Base-by-base conservation (phyloP, 2,888 invertebrate genomes). In the Scelioninae gen. 1 region DNA sequence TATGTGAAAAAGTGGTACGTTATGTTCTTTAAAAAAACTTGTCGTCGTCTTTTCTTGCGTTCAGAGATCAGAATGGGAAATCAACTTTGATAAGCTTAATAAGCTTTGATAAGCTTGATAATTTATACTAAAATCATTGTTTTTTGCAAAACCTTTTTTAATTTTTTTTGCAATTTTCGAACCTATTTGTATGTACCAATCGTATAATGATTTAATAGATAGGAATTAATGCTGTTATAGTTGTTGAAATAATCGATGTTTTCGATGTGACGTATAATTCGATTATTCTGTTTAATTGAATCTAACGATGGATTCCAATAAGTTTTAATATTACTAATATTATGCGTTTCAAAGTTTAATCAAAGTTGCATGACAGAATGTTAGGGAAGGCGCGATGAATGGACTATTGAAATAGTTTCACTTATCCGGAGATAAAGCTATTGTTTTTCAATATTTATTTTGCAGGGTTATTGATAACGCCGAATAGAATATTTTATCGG, bases 301-400 rank as follows among this genome's bases (percentile, higher is more conserved):
- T 69, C 63, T 62, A 75, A 69, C 69, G 45, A 58, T 32, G 53
- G 69, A 63, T 81, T 47, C 38, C 75, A 58, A 75, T 75, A 75
- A 62, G 75, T 69, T 69, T 75, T 75, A 81, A 69, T 68, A 51
- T 74, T 68, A 65, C 58, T 76, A 71, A 65, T 55, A 77, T 82
- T 82, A 72, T 32, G 56, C 71, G 47, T 71, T 71, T 76, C 66
- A 60, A 82, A 82, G 68, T 76, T 68, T 82, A 76, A 82, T 76
- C 65, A 76, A 76, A 82, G 76, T 82, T 82, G 62, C 53, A 34
- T 60, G 58, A 47, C 40, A 71, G 58, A 60, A 80, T 62, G 40
- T 16, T 16, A 23, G 29, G 13, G 16, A 60, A 62, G 51, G 38
- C 10, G 23, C 58, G n/a, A 29, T 66, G 72, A 79, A 79, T 72